Evolutionary conservation across 2,113 vertebrate genomes (phyloP).

Genomic region (Rhizomys pruinosus): DNA sequence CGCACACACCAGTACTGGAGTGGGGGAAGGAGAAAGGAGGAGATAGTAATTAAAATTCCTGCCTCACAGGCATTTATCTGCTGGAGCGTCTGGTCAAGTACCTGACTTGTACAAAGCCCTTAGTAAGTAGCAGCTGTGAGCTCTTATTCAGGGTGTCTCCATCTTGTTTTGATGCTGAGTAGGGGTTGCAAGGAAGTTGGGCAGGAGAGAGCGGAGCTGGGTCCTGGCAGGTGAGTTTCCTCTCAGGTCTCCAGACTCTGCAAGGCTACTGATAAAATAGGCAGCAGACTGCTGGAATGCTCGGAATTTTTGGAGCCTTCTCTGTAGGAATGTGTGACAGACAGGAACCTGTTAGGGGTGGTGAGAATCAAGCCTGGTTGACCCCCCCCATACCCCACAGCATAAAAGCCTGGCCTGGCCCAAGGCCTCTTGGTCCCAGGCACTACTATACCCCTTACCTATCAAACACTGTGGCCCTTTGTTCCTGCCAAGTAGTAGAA

Average conservation of each 20-base stretch:
- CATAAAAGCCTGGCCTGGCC: background rate
- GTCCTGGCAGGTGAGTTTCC: conserved; percentile 1
- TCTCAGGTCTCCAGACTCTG: background rate
- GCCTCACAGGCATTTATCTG: background rate
- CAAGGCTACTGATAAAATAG: background rate
- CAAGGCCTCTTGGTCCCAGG: background rate
- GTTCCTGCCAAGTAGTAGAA: background rate
- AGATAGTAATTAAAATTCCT: background rate
- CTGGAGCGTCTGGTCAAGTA: too few relatives aligned
- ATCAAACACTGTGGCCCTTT: background rate
- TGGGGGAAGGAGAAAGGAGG: fast-evolving
- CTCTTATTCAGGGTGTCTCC: background rate
- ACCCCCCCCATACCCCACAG: background rate
- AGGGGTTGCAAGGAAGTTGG: background rate
- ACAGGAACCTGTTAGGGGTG: conserved; percentile 35
- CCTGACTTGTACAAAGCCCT: background rate
- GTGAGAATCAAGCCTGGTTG: background rate
- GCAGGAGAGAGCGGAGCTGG: background rate
- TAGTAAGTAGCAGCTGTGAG: background rate
- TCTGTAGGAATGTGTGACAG: conserved; percentile 52
- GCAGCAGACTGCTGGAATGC: conserved; percentile 56
- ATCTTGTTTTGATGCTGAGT: background rate
- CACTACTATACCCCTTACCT: background rate
- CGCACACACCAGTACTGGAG: too few relatives aligned
- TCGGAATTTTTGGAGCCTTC: conserved; percentile 60